Evolutionary conservation across 2,797 vertebrate genomes (phyloP).

Genomic region (Tragopan temminckii): DNA sequence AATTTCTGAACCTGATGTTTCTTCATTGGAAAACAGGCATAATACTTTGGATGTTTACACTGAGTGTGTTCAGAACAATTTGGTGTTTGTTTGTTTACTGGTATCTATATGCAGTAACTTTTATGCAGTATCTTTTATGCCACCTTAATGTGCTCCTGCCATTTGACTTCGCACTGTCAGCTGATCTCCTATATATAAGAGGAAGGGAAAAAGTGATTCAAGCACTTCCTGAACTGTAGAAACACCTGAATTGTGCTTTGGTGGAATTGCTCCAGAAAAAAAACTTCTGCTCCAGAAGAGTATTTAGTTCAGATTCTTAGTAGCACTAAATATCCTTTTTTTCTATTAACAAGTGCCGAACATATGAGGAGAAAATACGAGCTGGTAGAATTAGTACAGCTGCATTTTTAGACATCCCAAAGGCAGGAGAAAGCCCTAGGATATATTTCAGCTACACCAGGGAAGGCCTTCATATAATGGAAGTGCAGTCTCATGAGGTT

Average conservation of each 20-base stretch:
- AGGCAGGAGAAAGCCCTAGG: background rate
- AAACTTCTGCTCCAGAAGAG: background rate
- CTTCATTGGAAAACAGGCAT: background rate
- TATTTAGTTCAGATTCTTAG: background rate
- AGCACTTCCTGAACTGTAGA: conserved; percentile 15
- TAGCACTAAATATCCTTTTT: background rate
- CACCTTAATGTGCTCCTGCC: background rate
- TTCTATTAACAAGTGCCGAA: conserved; percentile 18
- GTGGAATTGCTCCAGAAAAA: background rate
- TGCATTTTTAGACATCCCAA: background rate
- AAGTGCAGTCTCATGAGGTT: background rate
- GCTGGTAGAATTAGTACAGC: background rate
- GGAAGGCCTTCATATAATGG: background rate
- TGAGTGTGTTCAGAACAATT: background rate
- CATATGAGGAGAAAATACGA: background rate
- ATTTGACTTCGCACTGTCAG: background rate
- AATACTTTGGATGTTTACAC: background rate
- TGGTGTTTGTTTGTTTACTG: background rate
- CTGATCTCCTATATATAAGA: background rate
- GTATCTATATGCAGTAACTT: background rate
- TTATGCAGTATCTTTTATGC: background rate
- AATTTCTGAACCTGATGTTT: background rate
- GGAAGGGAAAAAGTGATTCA: conserved; percentile 45
- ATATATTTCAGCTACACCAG: background rate
- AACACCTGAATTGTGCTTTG: conserved; percentile 5